Conservation (phyloP, 2,888 invertebrate genomes). For the Mesochorus sp. region DNA sequence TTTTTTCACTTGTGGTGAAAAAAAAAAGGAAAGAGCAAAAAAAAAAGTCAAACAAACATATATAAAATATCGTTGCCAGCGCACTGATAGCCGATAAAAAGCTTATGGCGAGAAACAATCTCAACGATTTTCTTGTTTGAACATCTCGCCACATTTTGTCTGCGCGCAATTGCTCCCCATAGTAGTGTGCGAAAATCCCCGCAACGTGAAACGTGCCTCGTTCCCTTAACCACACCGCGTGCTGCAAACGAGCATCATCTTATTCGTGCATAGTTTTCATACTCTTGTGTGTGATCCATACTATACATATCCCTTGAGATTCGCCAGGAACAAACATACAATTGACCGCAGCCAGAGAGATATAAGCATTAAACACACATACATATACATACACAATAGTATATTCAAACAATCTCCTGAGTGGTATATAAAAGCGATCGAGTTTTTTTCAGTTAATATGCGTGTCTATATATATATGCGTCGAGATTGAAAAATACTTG, state of each 20-base stretch:
- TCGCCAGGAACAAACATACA: conserved; percentile 25
- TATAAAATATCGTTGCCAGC: background rate
- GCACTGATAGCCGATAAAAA: conserved; percentile 9
- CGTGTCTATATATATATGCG: background rate
- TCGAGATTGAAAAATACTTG: too few relatives aligned
- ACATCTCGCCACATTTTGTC: conserved; percentile 46
- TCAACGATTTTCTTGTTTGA: conserved; percentile 34
- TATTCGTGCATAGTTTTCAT: conserved; percentile 22
- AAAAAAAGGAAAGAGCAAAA: background rate
- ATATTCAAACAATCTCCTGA: too few relatives aligned
- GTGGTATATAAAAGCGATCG: too few relatives aligned
- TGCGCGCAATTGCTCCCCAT: conserved; percentile 33
- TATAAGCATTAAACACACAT: background rate
- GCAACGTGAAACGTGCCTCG: background rate
- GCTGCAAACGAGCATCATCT: conserved; percentile 47
- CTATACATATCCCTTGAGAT: conserved; percentile 24
- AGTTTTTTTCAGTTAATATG: too few relatives aligned
- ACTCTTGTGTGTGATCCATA: background rate
- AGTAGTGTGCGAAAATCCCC: conserved; percentile 11
- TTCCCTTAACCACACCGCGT: conserved; percentile 10
- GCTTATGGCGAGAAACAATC: background rate
- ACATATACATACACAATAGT: too few relatives aligned
- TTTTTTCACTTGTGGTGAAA: background rate
- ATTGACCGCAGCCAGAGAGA: conserved; percentile 19
- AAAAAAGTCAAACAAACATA: too few relatives aligned